phyloP scores from a whole-genome alignment of 1,140 invertebrate species.

The Danaus melanippus region DNA sequence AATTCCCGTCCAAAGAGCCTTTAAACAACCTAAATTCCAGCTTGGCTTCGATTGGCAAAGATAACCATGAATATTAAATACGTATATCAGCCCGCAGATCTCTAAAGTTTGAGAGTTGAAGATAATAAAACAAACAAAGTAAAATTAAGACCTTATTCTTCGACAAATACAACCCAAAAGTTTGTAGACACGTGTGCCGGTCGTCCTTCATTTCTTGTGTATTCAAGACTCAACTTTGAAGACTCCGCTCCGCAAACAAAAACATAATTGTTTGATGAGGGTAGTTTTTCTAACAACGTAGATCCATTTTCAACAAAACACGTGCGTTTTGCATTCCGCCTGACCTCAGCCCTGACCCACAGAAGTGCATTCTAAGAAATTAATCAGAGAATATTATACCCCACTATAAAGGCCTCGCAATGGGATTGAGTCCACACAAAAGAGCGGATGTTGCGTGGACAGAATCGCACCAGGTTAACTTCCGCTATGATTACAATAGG shows the following conservation, averaged over 20 bases:
- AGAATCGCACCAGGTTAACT: conserved; percentile 42
- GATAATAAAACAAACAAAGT: conserved; percentile 4
- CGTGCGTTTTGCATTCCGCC: conserved; percentile 14
- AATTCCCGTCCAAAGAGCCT: conserved; percentile 44
- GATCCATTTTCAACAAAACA: conserved; percentile 13
- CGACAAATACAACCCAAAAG: conserved; percentile 41
- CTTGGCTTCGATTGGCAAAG: conserved; percentile 16
- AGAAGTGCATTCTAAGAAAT: conserved; percentile 21
- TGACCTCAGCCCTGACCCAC: conserved; percentile 6
- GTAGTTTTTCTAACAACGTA: conserved; percentile 19
- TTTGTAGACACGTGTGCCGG: conserved; percentile 48
- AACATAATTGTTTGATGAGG: conserved; percentile 32
- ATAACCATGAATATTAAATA: conserved; percentile 7
- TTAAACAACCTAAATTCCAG: conserved; percentile 34
- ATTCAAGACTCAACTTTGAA: conserved; percentile 42
- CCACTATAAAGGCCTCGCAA: conserved; percentile 31
- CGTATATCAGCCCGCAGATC: no score
- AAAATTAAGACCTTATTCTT: conserved; percentile 28
- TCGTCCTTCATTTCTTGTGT: conserved; percentile 41
- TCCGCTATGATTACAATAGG: conserved; percentile 27
- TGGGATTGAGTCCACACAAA: conserved; percentile 47
- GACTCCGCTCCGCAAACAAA: conserved; percentile 38
- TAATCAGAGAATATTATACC: conserved; percentile 15
- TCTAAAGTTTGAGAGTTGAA: no score
- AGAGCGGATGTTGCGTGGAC: conserved; percentile 52